Percentiles rank a stretch among this genome's conserved stretches.
phyloP scores from a whole-genome alignment of 2,888 invertebrate species.

The Nomada goodeniana region DNA sequence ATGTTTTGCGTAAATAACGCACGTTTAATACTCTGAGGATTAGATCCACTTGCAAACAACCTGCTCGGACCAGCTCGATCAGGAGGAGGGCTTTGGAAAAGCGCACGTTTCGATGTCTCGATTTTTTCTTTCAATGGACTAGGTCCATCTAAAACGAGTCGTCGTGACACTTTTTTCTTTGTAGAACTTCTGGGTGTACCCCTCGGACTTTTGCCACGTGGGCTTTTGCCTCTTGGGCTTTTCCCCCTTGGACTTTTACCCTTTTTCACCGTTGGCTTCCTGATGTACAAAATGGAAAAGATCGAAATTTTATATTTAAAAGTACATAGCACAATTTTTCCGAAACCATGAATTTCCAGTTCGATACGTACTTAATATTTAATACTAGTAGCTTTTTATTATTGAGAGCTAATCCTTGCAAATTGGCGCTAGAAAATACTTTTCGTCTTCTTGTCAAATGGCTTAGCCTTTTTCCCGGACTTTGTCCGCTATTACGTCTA shows the following conservation, averaged over 20 bases:
- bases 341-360: background rate
- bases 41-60: constrained; percentile 78
- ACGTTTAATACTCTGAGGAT: constrained; percentile 87
- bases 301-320: constrained; percentile 2
- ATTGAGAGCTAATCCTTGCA: constrained; percentile 83
- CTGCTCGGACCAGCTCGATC: constrained; percentile 82
- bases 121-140: constrained; percentile 78
- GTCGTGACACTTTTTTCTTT: constrained; percentile 85
- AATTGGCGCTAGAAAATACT: constrained; percentile 90
- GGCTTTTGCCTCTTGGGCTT: constrained; percentile 86
- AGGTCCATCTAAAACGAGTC: constrained; percentile 84
- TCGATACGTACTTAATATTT: constrained; percentile 87
- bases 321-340: background rate
- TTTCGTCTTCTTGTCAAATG: constrained; percentile 91
- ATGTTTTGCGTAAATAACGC: constrained; percentile 88
- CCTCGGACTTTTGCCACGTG: constrained; percentile 86
- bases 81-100: constrained; percentile 89
- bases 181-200: constrained; percentile 87
- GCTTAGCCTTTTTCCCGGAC: constrained; percentile 91
- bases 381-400: constrained; percentile 87
- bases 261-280: constrained; percentile 83
- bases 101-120: constrained; percentile 89
- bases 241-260: constrained; percentile 85
- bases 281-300: constrained; percentile 60
- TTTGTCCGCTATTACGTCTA: constrained; percentile 86